Conservation (phyloP, 2,797 vertebrate species). For the Cercopithecus hamlyni region DNA sequence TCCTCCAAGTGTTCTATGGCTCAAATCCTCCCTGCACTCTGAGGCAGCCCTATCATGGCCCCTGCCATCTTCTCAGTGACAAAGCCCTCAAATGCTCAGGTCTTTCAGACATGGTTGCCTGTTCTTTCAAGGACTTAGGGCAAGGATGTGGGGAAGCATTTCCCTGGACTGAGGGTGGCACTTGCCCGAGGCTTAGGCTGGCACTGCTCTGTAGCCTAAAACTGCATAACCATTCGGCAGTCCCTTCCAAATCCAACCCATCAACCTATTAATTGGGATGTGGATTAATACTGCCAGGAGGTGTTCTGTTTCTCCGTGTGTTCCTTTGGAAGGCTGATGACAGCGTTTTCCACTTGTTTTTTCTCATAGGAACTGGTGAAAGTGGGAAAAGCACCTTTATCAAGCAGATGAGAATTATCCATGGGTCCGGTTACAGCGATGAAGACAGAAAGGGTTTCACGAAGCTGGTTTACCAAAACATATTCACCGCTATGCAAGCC, state of each 20-base stretch:
- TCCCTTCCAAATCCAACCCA: not conserved
- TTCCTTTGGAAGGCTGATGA: constrained; percentile 2
- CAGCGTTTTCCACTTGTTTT: not conserved
- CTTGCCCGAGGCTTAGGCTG: not conserved
- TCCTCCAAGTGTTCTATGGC: not conserved
- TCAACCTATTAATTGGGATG: not conserved
- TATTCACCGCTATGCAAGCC: constrained; percentile 91
- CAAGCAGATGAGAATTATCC: constrained; percentile 97
- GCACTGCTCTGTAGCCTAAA: not conserved
- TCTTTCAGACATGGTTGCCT: not conserved
- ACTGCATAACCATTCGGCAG: not conserved
- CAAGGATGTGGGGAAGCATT: not conserved
- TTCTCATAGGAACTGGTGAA: constrained; percentile 91
- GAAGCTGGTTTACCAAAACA: constrained; percentile 92
- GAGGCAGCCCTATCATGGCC: not conserved
- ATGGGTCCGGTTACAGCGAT: constrained; percentile 92
- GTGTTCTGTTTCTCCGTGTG: not conserved
- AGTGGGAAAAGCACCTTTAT: constrained; percentile 96
- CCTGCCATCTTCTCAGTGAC: too few species aligned
- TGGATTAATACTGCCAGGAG: not conserved
- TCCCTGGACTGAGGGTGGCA: not conserved
- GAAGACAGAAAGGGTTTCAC: constrained; percentile 92
- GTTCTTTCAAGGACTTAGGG: not conserved
- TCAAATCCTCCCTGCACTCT: not conserved
- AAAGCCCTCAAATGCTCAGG: not conserved